Conservation (phyloP, 1,140 invertebrate genomes). For the Macrosteles quadrilineatus region DNA sequence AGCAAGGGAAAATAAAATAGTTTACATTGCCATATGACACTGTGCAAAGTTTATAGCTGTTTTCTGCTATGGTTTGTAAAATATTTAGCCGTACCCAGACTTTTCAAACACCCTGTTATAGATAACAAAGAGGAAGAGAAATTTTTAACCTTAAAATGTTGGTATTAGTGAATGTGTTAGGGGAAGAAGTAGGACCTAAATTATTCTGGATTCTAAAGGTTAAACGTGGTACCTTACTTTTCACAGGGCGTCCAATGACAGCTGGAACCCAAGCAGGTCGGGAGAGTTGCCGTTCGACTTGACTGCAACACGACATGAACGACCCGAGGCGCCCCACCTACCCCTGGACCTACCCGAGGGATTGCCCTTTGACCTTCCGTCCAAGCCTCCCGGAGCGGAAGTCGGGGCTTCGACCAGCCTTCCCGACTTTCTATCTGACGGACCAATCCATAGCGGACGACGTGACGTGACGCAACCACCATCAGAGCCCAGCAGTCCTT, state of each 20-base stretch:
- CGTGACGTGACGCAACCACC: slow-evolving; percentile 16
- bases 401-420: slow-evolving; percentile 58
- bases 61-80: too few species aligned
- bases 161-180: too few species aligned
- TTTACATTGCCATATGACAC: too few species aligned
- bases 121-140: too few species aligned
- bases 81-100: too few species aligned
- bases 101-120: too few species aligned
- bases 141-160: too few species aligned
- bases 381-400: slow-evolving; percentile 42
- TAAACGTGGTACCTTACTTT: too few species aligned
- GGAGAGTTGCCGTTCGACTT: slow-evolving; percentile 45
- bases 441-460: slow-evolving; percentile 57
- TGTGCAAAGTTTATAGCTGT: too few species aligned
- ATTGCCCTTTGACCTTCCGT: slow-evolving; percentile 48
- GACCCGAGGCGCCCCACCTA: slow-evolving; percentile 31
- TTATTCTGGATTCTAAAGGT: too few species aligned
- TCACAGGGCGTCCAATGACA: slow-evolving; percentile 38
- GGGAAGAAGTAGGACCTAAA: too few species aligned
- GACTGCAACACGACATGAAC: slow-evolving; percentile 32
- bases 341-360: slow-evolving; percentile 46
- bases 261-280: slow-evolving; percentile 35
- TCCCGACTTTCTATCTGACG: slow-evolving; percentile 73
- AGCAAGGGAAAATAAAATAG: too few species aligned
- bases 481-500: slow-evolving; percentile 48